Percentiles rank a stretch among this genome's conserved stretches.
phyloP scores from a whole-genome alignment of 2,888 invertebrate species.

The Synanthedon myopaeformis region DNA sequence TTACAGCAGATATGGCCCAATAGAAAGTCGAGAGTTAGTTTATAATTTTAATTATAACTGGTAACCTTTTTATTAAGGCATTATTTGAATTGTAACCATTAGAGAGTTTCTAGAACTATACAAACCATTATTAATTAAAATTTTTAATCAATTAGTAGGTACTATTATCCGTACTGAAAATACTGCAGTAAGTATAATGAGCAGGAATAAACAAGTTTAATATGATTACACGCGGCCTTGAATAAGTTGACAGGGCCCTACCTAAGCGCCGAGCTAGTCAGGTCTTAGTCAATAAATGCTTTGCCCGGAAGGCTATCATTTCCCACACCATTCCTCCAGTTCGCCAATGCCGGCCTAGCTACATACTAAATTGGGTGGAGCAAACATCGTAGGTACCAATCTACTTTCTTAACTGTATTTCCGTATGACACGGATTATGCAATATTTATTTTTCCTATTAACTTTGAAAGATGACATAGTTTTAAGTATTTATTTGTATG shows the following conservation, averaged over 20 bases:
- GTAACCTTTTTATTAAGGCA: no score
- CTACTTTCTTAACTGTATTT: conserved; percentile 27
- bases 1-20: no score
- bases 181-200: no score
- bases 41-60: no score
- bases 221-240: not conserved
- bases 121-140: no score
- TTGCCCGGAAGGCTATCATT: conserved; percentile 29
- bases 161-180: no score
- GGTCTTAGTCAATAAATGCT: conserved; percentile 29
- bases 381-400: conserved; percentile 30
- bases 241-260: not conserved
- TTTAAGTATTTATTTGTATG: not conserved
- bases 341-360: conserved; percentile 45
- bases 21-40: no score
- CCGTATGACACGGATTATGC: conserved; percentile 23
- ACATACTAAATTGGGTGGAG: conserved; percentile 44
- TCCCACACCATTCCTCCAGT: conserved; percentile 35
- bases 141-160: no score
- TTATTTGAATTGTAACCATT: no score
- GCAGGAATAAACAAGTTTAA: conserved; percentile 3
- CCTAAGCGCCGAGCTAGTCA: conserved; percentile 14
- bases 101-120: no score
- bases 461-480: not conserved
- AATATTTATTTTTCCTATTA: conserved; percentile 7